Evolutionary conservation across 2,797 vertebrate genomes (phyloP).

Genomic region (Argya squamiceps): DNA sequence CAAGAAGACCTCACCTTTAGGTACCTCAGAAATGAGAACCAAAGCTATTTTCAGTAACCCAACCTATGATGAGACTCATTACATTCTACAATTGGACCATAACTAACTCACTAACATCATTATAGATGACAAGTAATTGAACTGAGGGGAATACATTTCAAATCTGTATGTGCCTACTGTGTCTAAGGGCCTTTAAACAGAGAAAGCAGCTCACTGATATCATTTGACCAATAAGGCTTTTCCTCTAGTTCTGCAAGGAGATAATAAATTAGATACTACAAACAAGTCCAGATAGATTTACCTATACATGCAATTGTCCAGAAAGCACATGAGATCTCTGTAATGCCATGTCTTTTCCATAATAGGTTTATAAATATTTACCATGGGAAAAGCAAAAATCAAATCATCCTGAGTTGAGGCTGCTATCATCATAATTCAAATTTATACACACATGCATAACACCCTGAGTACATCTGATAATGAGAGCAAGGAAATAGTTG

Average conservation of each 20-base stretch:
- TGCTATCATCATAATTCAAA: slow-evolving; percentile 37
- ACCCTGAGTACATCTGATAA: slow-evolving; percentile 47
- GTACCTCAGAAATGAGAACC: not conserved
- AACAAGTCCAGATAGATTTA: slow-evolving; percentile 35
- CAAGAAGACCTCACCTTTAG: not conserved
- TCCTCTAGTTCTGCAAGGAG: not conserved
- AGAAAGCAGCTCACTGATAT: slow-evolving; percentile 16
- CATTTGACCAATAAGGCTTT: slow-evolving; percentile 20
- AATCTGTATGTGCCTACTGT: not conserved
- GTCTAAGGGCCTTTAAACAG: not conserved
- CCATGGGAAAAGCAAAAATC: slow-evolving; percentile 27
- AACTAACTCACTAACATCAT: not conserved
- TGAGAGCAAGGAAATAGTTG: slow-evolving; percentile 23
- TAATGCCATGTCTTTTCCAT: slow-evolving; percentile 1
- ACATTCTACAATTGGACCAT: not conserved
- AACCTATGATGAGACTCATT: not conserved
- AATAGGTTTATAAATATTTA: slow-evolving; percentile 68
- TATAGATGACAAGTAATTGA: slow-evolving; percentile 36
- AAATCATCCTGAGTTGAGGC: slow-evolving; percentile 7
- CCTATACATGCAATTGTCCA: not conserved
- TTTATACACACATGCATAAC: not conserved
- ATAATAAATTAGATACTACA: slow-evolving; percentile 49
- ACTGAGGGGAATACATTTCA: slow-evolving; percentile 11
- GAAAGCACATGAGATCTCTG: slow-evolving; percentile 17
- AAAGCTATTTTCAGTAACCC: slow-evolving; percentile 5